Evolutionary conservation across 2,113 vertebrate genomes (phyloP), one percentile per base, ranked within the genome.

Genomic region (Hyperopisus bebe): DNA sequence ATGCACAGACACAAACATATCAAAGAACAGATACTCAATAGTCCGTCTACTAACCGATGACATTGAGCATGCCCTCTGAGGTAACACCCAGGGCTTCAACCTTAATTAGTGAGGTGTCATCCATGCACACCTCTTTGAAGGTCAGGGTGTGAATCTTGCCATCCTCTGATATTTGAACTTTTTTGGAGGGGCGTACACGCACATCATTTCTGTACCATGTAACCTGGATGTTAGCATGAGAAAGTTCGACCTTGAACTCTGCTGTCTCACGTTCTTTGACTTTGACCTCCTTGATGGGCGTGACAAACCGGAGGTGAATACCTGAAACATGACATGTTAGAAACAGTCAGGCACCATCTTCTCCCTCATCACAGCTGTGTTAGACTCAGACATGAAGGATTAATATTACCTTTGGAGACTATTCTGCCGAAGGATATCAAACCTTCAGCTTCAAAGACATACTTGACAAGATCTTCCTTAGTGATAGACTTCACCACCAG

Each of bases 391-490:
- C 83, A n/a, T 3, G 24, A 48, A 8, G 7, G 66, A 77, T 51
- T 51, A 44, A n/a, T 8, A 0, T 89, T 85, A 99, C 98, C 98
- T 98, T 99, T 97, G 90, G 99, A 99, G 91, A 98, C 95, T 89
- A 99, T 94, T 92, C 98, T 99, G 90, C 93, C 98, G 93, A 96
- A 97, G 7, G 98, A 99, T 91, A 93, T 96, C 91, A 99, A 98
- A 90, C 99, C 98, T 92, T 99, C 98, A 82, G 98, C 98, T 94
- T 99, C 98, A 96, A 99, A 99, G 44, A 97, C 96, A 87, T 99
- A 99, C 92, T 98, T 99, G 88, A 95, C 98, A 94, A 99, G 98
- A 90, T 99, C 98, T 82, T 99, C 98, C 94, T 97, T 99, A 51
- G 94, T 95, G 90, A 97, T 97, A 19, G 96, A 96, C 93, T 98